Conservation (phyloP, 1,140 invertebrate genomes). For the Drosophila mayri region DNA sequence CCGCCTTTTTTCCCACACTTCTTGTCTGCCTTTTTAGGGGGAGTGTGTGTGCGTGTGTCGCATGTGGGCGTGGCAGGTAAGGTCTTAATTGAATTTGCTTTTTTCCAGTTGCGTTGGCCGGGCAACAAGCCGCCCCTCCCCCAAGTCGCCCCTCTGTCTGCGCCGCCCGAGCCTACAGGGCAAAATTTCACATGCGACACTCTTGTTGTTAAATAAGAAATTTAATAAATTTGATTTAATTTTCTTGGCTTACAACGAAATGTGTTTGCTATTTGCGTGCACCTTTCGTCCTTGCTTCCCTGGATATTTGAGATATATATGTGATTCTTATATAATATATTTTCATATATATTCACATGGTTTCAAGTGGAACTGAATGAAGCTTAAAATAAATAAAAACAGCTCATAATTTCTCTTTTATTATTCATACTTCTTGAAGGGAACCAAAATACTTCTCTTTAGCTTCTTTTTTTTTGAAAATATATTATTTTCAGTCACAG, state of each 20-base stretch:
- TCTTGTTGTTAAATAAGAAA: conserved; percentile 23
- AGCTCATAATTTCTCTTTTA: background rate
- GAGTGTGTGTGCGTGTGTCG: background rate
- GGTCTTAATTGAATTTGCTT: conserved; percentile 72
- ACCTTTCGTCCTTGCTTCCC: background rate
- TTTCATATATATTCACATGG: conserved; percentile 1
- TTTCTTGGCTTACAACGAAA: conserved; percentile 24
- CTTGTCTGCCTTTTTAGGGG: conserved; percentile 1
- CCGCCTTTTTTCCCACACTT: conserved; percentile 28
- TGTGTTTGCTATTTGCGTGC: background rate
- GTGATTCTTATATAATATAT: background rate
- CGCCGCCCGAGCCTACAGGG: background rate
- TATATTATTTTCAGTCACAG: background rate
- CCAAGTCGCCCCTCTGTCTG: background rate
- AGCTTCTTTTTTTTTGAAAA: background rate
- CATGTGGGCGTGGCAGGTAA: conserved; percentile 56
- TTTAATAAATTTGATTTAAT: conserved; percentile 45
- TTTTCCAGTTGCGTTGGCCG: conserved; percentile 52
- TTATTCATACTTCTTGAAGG: background rate
- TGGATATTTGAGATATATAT: background rate
- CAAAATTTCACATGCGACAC: conserved; percentile 10
- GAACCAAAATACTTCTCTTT: background rate
- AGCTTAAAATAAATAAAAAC: conserved; percentile 17
- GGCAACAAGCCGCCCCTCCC: conserved; percentile 29
- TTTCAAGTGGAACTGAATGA: conserved; percentile 4